Conservation (phyloP, 2,888 invertebrate genomes). For the Glomeris marginata region DNA sequence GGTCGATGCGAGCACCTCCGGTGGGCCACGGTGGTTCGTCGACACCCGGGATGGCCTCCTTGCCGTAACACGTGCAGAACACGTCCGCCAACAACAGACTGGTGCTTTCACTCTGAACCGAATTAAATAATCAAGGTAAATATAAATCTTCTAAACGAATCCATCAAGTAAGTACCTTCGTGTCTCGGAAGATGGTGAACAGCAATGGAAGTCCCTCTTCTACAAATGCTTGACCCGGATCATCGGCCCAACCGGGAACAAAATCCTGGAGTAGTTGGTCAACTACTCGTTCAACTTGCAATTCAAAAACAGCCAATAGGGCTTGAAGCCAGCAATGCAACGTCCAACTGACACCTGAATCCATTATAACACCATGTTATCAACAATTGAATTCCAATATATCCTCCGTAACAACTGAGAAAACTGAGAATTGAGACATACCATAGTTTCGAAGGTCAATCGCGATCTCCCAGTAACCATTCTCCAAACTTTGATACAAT, state of each 20-base stretch:
- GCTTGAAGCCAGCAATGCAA: constrained; percentile 86
- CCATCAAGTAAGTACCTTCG: constrained; percentile 47
- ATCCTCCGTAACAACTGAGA: no score
- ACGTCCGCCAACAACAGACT: constrained; percentile 73
- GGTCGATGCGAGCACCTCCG: constrained; percentile 63
- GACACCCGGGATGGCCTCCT: constrained; percentile 48
- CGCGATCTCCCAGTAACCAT: constrained; percentile 70
- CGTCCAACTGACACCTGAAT: constrained; percentile 74
- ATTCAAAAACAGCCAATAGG: constrained; percentile 68
- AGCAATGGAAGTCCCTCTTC: constrained; percentile 77
- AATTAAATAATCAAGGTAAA: not conserved
- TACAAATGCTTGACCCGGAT: constrained; percentile 75
- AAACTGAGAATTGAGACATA: constrained; percentile 26
- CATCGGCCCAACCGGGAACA: constrained; percentile 75
- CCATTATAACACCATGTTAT: no score
- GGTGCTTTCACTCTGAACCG: constrained; percentile 64
- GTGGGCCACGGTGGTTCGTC: constrained; percentile 19
- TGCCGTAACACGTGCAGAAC: constrained; percentile 74
- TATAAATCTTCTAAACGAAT: not conserved
- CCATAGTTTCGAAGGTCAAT: constrained; percentile 69
- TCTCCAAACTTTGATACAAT: constrained; percentile 87
- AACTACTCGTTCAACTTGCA: constrained; percentile 64
- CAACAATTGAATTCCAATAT: no score
- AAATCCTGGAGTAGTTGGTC: constrained; percentile 81
- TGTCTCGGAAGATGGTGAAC: constrained; percentile 76